phyloP scores from a whole-genome alignment of 2,888 invertebrate genomes.

The Agrotis clavis region DNA sequence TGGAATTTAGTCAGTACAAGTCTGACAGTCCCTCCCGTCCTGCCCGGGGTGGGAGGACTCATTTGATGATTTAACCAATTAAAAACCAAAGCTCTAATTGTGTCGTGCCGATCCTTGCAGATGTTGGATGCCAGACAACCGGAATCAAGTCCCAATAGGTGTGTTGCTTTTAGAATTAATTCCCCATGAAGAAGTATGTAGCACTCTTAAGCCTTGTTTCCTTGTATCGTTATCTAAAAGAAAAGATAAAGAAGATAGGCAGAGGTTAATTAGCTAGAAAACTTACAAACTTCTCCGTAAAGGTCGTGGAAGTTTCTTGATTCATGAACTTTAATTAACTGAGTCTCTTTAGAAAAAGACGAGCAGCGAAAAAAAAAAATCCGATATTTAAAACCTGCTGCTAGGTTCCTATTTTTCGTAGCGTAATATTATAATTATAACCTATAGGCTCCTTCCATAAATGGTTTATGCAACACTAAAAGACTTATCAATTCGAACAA shows the following conservation, averaged over 20 bases:
- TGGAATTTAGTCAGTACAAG: too few relatives aligned
- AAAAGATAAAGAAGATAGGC: neutral
- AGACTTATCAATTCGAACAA: too few relatives aligned
- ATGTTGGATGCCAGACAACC: neutral
- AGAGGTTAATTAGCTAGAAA: constrained; percentile 27
- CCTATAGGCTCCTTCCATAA: too few relatives aligned
- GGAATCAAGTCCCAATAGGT: neutral
- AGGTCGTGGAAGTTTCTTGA: neutral
- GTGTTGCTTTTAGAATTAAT: too few relatives aligned
- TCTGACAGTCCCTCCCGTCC: too few relatives aligned
- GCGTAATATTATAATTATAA: too few relatives aligned
- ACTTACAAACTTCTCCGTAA: constrained; percentile 34
- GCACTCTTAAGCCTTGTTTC: neutral
- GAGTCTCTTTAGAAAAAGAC: neutral
- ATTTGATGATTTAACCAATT: too few relatives aligned
- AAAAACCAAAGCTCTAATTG: neutral
- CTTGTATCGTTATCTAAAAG: neutral
- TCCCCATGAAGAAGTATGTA: neutral
- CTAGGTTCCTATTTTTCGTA: too few relatives aligned
- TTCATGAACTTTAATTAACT: constrained; percentile 36
- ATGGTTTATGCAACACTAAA: too few relatives aligned
- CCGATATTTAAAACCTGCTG: neutral
- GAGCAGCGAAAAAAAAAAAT: neutral
- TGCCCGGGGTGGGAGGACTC: too few relatives aligned
- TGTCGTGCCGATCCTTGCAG: neutral